Evolutionary conservation across 2,797 vertebrate species (phyloP), one percentile per base, ranked within the genome.

Genomic region (Tauraco hartlaubi): DNA sequence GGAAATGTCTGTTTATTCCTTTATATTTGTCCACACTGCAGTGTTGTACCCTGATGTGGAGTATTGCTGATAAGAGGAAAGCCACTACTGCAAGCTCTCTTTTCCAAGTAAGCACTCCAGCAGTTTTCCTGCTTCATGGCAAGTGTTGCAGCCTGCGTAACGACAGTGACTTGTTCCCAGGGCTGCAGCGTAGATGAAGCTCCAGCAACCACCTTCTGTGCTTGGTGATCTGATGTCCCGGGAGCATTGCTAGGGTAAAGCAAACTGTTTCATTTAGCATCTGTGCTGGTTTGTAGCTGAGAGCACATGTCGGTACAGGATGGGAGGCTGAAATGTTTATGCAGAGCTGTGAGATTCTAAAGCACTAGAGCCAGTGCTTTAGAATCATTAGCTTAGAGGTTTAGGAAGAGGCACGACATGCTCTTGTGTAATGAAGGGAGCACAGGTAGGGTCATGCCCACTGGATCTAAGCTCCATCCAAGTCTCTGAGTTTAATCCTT

Each of bases 381-480:
- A 44, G 61, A 84, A 62, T 75, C 83, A 72, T 75, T 68, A 77
- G 33, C 35, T 91, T 86, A n/a, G 62, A 48, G 55, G n/a, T 85
- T 90, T 90, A 88, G 80, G 67, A 86, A 78, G 52, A 87, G 88
- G 90, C 79, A 39, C 0, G 0, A 28, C 73, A 9, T 8, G 41
- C 67, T 52, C 52, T 88, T 84, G 54, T 84, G 39, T 94, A 95
- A 92, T n/a, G 62, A 71, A 22, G 85, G 62, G 83, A 86, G 66
- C 88, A 52, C 67, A 90, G 90, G 94, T 96, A 92, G 88, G 93
- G 94, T 96, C 93, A 67, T 87, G 93, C 71, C 88, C 41, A 59
- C 54, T 73, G 74, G 44, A 49, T 82, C 95, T 90, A 44, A 92
- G 74, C 92, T 79, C 59, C 63, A 12, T 90, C 80, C 83, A 56